Evolutionary conservation across 2,888 invertebrate species (phyloP), one percentile per base, ranked within the genome.

Genomic region (Tachystola acroxantha): DNA sequence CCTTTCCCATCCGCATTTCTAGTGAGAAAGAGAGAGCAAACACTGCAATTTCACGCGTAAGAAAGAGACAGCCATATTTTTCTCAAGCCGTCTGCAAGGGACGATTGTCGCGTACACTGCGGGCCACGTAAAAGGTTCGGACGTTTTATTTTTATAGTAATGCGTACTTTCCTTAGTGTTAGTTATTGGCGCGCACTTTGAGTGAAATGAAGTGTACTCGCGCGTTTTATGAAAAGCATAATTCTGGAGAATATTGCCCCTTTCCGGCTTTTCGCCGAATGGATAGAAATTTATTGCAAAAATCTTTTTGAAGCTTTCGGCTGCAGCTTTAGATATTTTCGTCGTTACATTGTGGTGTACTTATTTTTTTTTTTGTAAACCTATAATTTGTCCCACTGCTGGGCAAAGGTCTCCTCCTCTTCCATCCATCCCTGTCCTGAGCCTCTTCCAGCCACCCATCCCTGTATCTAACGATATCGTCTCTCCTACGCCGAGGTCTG

Each of bases 141-240:
- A 66, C 63, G 10, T 72, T 71, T 78, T 76, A 75, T 70, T 76
- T 75, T 77, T 72, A 78, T 67, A 67, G 67, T 77, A 72, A 77
- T 75, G 68, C 67, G 52, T 60, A 66, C 59, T 64, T 63, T 58
- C 53, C 57, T 56, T 52, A 43, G 58, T 43, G 25, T 34, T 27
- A 65, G 58, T 69, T 67, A 62, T 69, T 63, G 62, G 62, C 52
- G 45, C 32, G 51, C 22, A 40, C 48, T 56, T 55, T 45, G 51
- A 61, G 53, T 57, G 50, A 43, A 50, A 45, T 40, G 37, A 29
- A 36, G 35, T 40, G 46, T 40, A 36, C 29, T 7, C 34, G 22
- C 19, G 33, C 38, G 50, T 55, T 53, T 57, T 59, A 57, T 56
- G 56, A 54, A 59, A 58, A 54, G 53, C 39, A 52, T 64, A 51